phyloP scores from a whole-genome alignment of 2,797 vertebrate species.

The Sorex maritimensis region DNA sequence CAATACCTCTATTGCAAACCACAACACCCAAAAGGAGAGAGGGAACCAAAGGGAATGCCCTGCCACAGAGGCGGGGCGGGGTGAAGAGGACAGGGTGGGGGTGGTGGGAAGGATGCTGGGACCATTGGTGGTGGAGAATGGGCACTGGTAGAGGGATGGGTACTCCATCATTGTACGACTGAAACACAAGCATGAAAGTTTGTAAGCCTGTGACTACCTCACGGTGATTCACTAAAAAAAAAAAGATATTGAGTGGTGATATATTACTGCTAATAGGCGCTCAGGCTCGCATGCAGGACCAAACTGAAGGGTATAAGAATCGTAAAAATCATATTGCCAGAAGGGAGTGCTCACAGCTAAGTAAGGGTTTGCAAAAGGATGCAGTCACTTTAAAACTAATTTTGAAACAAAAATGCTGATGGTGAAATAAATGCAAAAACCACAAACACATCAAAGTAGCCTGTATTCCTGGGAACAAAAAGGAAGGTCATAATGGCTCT shows the following conservation, averaged over 20 bases:
- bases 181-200: no score
- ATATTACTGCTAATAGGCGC: background rate
- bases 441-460: constrained; percentile 63
- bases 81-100: no score
- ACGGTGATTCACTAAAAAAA: no score
- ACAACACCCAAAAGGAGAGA: no score
- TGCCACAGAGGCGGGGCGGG: no score
- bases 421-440: constrained; percentile 55
- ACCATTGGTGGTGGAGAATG: no score
- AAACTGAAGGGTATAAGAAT: constrained; percentile 1
- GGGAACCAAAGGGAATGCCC: no score
- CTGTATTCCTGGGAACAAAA: constrained; percentile 59
- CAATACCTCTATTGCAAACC: no score
- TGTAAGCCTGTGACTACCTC: no score
- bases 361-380: constrained; percentile 31
- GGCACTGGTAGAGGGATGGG: no score
- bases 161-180: no score
- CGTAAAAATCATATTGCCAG: constrained; percentile 67
- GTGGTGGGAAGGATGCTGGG: no score
- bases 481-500: constrained; percentile 7
- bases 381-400: constrained; percentile 51
- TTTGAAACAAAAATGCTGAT: constrained; percentile 68
- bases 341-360: constrained; percentile 50
- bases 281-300: constrained; percentile 17
- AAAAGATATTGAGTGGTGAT: constrained; percentile 1